Conservation (phyloP, 2,888 invertebrate genomes). For the Leucophenga maculata region DNA sequence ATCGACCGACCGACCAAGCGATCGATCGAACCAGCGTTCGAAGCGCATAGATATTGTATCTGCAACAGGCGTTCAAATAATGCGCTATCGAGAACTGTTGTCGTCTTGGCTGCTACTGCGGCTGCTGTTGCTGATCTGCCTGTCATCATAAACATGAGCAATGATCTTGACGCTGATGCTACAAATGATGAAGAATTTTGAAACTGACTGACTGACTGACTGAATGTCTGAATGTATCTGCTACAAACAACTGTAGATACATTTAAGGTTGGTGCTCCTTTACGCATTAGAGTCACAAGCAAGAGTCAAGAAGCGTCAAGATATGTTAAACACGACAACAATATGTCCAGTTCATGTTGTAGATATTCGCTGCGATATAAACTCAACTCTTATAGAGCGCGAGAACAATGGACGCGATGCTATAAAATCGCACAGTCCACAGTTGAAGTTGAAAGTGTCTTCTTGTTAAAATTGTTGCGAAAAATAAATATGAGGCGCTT, state of each 20-base stretch:
- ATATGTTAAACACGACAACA: slow-evolving; percentile 69
- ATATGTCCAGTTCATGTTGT: slow-evolving; percentile 57
- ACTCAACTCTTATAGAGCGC: not conserved
- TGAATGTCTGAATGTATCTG: not conserved
- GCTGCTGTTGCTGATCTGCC: slow-evolving; percentile 43
- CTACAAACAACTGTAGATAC: too few relatives aligned
- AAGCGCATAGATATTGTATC: not conserved
- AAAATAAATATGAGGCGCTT: slow-evolving; percentile 23
- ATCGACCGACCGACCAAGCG: not conserved
- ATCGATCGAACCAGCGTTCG: slow-evolving; percentile 12
- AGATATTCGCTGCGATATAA: slow-evolving; percentile 44
- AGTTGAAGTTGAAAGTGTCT: slow-evolving; percentile 3
- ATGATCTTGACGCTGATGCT: slow-evolving; percentile 71
- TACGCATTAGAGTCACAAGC: not conserved
- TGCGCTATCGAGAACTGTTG: slow-evolving; percentile 24
- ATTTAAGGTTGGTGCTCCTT: not conserved
- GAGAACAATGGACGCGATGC: not conserved
- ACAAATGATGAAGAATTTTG: slow-evolving; percentile 70
- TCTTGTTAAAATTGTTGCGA: slow-evolving; percentile 11
- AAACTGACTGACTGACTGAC: slow-evolving; percentile 15
- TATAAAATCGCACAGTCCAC: not conserved
- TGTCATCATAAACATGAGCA: slow-evolving; percentile 71
- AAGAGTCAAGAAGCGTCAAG: slow-evolving; percentile 41
- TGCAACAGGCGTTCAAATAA: slow-evolving; percentile 27
- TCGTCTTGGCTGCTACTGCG: slow-evolving; percentile 25